Base-by-base conservation (phyloP, 2,888 invertebrate genomes). In the Oscheius sp. region DNA sequence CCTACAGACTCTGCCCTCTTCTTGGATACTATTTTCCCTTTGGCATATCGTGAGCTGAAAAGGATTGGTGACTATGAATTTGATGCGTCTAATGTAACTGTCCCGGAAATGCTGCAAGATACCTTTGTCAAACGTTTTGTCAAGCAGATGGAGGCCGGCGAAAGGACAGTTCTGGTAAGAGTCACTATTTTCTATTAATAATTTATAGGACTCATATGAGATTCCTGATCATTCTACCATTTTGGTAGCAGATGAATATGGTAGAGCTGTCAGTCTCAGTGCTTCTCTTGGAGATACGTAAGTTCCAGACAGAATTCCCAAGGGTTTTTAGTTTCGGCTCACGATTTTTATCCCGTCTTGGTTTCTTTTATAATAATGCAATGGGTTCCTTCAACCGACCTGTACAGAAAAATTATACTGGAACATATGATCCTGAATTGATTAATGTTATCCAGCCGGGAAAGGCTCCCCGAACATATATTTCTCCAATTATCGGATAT, bases 261-360 rank as follows among this genome's bases (percentile, higher is more conserved):
- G 76, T 41, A 70, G 74, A 71, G 75, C 71, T 18, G 75, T 75
- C 35, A 69, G 69, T 66, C 68, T 79, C 6, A 72, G 52, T 35
- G 53, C 76, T 41, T 76, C 78, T 1, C 43, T 79, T 2, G 78
- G 78, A 13, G 76, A 76, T 56, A 66, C 69, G 76, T 76, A 43
- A 74, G 74, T 61, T 2, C 1, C 21, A 27, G 27, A 5, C 27
- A 21, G 6, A 9, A 6, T 21, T 35, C n/a, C 0, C 27, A 3
- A n/a, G 13, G 21, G 1, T 35, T 9, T 56, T 69, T 21, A 69
- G 69, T 1, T 69, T 69, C 23, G 69, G 69, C 7, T 56, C 55
- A 6, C 53, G 69, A 6, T 55, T 56, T 25, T 23, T 55, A 3
- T 56, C 69, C 13, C 25, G 43, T 5, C 56, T 45, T 6, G 69